Conservation (phyloP, 2,113 vertebrate genomes). For the Rhinoptilus africanus region DNA sequence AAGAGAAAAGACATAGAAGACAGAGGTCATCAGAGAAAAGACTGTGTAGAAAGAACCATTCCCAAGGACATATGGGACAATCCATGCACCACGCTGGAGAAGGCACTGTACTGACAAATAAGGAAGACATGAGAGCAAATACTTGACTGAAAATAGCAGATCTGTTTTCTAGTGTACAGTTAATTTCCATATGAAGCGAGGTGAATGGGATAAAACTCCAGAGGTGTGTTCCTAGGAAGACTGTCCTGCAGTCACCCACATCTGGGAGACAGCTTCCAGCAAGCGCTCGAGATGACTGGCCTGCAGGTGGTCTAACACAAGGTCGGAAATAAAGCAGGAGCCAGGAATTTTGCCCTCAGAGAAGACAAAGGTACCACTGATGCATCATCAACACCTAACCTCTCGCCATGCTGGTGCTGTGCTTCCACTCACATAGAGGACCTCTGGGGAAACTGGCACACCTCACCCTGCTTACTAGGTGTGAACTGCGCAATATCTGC, state of each 20-base stretch:
- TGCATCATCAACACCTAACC: background rate
- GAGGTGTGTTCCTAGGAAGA: background rate
- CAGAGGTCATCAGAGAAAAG: background rate
- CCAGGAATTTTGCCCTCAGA: background rate
- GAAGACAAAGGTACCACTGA: background rate
- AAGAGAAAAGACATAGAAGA: background rate
- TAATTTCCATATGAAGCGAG: background rate
- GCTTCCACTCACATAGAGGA: accelerated
- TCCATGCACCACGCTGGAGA: background rate
- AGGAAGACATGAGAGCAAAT: background rate
- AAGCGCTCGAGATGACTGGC: background rate
- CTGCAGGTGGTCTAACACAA: background rate
- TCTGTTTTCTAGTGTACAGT: background rate
- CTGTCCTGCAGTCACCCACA: background rate
- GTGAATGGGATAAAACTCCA: background rate
- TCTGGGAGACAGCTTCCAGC: background rate
- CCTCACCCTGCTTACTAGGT: accelerated
- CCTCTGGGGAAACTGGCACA: background rate
- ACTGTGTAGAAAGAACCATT: background rate
- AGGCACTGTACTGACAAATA: background rate
- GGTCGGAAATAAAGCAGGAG: background rate
- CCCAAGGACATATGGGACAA: background rate
- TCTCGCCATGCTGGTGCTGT: background rate
- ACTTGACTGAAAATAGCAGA: background rate
- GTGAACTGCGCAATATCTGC: background rate